Percentiles rank a stretch among this genome's conserved stretches.
These are phyloP conservation scores for Alosa sapidissima DNA, from an alignment of 2,797 vertebrate species.

Conservation along the genomic window DNA sequence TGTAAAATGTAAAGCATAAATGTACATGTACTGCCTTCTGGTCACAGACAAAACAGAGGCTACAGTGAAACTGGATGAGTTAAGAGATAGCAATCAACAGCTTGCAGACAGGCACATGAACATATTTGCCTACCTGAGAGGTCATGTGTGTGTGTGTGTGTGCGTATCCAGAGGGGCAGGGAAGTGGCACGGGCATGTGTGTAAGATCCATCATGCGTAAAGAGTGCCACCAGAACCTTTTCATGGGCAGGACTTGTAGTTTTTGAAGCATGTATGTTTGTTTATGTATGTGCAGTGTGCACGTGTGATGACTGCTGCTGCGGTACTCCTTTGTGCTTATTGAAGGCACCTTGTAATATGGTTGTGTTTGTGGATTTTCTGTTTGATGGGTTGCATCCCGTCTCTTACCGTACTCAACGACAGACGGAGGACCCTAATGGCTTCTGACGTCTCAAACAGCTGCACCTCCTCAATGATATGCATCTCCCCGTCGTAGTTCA, in stretches of 20 bases:
- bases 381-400: background rate
- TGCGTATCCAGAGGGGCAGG: background rate
- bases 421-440: conserved; percentile 70
- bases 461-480: conserved; percentile 80
- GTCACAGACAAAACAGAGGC: background rate
- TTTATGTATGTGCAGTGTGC: background rate
- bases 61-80: background rate
- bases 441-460: conserved; percentile 62
- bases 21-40: background rate
- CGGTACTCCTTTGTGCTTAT: background rate
- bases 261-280: background rate
- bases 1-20: background rate
- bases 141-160: background rate
- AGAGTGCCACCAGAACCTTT: background rate
- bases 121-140: conserved; percentile 9
- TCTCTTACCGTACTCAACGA: conserved; percentile 68
- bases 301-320: background rate
- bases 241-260: background rate
- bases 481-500: conserved; percentile 73
- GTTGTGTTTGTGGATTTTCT: background rate
- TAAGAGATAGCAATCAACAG: background rate
- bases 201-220: background rate
- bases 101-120: background rate
- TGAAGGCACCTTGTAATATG: background rate
- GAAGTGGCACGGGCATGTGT: background rate